Evolutionary conservation across 2,113 vertebrate species (phyloP).

Genomic region (Aptenodytes forsteri): DNA sequence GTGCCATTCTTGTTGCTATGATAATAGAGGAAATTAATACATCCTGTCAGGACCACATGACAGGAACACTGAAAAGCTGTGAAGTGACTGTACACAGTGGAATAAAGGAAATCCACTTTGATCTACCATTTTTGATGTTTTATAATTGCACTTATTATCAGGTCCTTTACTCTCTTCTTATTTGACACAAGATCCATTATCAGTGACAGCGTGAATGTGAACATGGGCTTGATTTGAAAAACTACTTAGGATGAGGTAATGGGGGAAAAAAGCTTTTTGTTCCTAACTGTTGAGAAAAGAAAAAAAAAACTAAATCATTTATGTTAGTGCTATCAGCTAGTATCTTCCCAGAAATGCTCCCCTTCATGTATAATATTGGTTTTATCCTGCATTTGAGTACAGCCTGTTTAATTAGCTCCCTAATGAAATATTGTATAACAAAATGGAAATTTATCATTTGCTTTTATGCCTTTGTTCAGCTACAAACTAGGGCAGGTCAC

Average conservation of each 20-base stretch:
- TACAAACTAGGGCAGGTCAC: constrained; percentile 23
- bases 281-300: constrained; percentile 34
- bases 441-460: constrained; percentile 44
- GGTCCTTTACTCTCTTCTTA: constrained; percentile 74
- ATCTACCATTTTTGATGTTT: constrained; percentile 81
- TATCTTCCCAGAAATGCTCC: constrained; percentile 19
- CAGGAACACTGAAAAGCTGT: constrained; percentile 67
- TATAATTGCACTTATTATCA: constrained; percentile 79
- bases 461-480: constrained; percentile 59
- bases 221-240: constrained; percentile 71
- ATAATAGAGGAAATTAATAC: constrained; percentile 76
- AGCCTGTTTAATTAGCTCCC: constrained; percentile 58
- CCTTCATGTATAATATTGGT: constrained; percentile 40
- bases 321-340: background rate
- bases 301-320: constrained; percentile 53
- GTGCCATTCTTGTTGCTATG: constrained; percentile 68
- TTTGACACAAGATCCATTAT: constrained; percentile 79
- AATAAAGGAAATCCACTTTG: constrained; percentile 75
- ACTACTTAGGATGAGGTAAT: constrained; percentile 74
- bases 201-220: constrained; percentile 74
- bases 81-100: constrained; percentile 68
- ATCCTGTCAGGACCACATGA: constrained; percentile 70
- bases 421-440: constrained; percentile 65
- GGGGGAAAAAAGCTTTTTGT: constrained; percentile 45
- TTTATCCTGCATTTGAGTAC: constrained; percentile 11